Percentiles rank a stretch among this genome's conserved stretches.
These are phyloP conservation scores for Diorhabda sublineata DNA, from an alignment of 1,140 invertebrate genomes.

Conservation along the genomic window DNA sequence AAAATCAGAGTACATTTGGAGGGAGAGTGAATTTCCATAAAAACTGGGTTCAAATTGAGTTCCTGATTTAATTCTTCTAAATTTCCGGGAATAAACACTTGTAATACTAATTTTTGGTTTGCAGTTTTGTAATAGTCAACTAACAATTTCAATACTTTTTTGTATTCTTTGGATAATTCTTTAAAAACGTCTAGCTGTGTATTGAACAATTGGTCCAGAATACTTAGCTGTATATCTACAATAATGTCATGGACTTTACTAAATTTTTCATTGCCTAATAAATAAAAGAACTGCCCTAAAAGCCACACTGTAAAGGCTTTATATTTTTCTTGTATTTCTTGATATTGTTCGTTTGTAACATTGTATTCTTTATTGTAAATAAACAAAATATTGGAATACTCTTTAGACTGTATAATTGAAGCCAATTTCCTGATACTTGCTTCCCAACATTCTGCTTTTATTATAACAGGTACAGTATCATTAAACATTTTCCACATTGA, in stretches of 20 bases:
- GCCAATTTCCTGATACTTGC: constrained; percentile 49
- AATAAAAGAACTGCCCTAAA: constrained; percentile 54
- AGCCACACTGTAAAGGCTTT: constrained; percentile 55
- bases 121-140: constrained; percentile 47
- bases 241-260: constrained; percentile 50
- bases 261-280: constrained; percentile 51
- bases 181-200: constrained; percentile 51
- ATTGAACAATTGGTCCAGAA: constrained; percentile 50
- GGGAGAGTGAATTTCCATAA: constrained; percentile 32
- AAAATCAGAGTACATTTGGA: constrained; percentile 29
- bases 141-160: constrained; percentile 45
- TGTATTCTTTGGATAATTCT: constrained; percentile 50
- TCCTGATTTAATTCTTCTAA: constrained; percentile 47
- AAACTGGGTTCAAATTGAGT: constrained; percentile 50
- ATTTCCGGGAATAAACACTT: constrained; percentile 49
- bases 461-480: constrained; percentile 50
- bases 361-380: constrained; percentile 46
- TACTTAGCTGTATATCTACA: constrained; percentile 52
- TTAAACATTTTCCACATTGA: constrained; percentile 56
- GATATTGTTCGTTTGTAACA: constrained; percentile 47
- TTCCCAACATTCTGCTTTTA: constrained; percentile 50
- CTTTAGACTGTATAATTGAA: constrained; percentile 51
- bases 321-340: constrained; percentile 43
- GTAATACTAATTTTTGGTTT: constrained; percentile 32
- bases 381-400: constrained; percentile 51